Evolutionary conservation across 2,797 vertebrate species (phyloP).

Genomic region (Leptodactylus fallax): DNA sequence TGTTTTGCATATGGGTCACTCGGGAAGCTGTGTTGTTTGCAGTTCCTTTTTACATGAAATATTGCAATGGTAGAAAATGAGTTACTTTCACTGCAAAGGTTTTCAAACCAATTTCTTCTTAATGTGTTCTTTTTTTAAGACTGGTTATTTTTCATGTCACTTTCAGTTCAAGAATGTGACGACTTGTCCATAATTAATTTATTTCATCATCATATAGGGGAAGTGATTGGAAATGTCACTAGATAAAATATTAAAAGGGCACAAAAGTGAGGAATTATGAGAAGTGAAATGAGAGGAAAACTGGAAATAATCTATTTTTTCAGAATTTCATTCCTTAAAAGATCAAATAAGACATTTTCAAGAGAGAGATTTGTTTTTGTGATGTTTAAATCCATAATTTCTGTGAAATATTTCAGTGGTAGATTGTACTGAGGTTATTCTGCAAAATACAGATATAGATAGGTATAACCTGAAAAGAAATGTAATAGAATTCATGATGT

Average conservation of each 20-base stretch:
- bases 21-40: background rate
- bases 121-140: background rate
- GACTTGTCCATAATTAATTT: background rate
- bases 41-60: background rate
- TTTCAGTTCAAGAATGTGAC: background rate
- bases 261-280: conserved; percentile 16
- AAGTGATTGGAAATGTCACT: conserved; percentile 9
- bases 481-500: background rate
- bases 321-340: conserved; percentile 9
- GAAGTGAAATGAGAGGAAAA: conserved; percentile 19
- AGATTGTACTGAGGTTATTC: conserved; percentile 9
- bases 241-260: conserved; percentile 42
- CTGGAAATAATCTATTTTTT: conserved; percentile 32
- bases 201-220: background rate
- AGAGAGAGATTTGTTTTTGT: background rate
- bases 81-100: background rate
- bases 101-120: background rate
- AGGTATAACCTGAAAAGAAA: background rate
- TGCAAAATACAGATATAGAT: background rate
- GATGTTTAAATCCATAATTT: background rate
- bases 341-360: conserved; percentile 32
- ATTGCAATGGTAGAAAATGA: background rate
- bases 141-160: background rate
- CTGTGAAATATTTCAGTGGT: background rate
- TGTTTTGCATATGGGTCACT: background rate